A percentile compares a stretch with the other conserved stretches of the same genome.
Evolutionary conservation across 1,140 invertebrate genomes (phyloP).

Genomic region (Bilobella aurantiaca): DNA sequence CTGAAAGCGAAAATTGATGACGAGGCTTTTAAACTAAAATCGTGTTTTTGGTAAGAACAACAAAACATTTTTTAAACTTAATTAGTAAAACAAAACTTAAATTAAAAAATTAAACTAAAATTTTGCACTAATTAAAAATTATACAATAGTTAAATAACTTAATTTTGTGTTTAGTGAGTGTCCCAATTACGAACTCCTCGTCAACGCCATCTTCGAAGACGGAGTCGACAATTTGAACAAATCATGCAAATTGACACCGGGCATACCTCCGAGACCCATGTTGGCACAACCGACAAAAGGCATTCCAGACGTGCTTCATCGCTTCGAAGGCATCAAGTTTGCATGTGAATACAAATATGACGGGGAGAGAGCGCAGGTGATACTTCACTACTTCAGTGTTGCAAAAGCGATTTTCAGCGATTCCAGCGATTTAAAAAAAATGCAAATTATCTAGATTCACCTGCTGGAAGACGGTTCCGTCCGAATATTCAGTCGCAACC

Average conservation of each 20-base stretch:
- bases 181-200: slow-evolving; percentile 84
- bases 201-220: slow-evolving; percentile 66
- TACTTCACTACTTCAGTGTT: not conserved
- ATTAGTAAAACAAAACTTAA: not conserved
- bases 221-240: slow-evolving; percentile 67
- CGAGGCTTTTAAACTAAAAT: slow-evolving; percentile 71
- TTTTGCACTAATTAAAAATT: slow-evolving; percentile 18
- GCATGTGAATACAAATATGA: slow-evolving; percentile 99
- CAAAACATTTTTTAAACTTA: no score
- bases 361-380: slow-evolving; percentile 91
- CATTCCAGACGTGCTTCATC: slow-evolving; percentile 72
- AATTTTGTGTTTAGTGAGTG: slow-evolving; percentile 63
- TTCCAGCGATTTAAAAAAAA: no score
- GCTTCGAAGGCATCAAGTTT: slow-evolving; percentile 86
- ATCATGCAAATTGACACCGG: slow-evolving; percentile 79
- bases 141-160: slow-evolving; percentile 18
- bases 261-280: slow-evolving; percentile 96
- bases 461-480: slow-evolving; percentile 56
- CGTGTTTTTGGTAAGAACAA: slow-evolving; percentile 70
- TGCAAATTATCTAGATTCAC: slow-evolving; percentile 68
- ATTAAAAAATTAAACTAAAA: not conserved
- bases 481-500: slow-evolving; percentile 88
- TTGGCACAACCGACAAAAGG: slow-evolving; percentile 95
- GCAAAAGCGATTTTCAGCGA: no score
- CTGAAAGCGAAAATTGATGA: slow-evolving; percentile 74